Evolutionary conservation across 1,140 invertebrate genomes (phyloP), one percentile per base, ranked within the genome.

Genomic region (Drosophila littoralis): DNA sequence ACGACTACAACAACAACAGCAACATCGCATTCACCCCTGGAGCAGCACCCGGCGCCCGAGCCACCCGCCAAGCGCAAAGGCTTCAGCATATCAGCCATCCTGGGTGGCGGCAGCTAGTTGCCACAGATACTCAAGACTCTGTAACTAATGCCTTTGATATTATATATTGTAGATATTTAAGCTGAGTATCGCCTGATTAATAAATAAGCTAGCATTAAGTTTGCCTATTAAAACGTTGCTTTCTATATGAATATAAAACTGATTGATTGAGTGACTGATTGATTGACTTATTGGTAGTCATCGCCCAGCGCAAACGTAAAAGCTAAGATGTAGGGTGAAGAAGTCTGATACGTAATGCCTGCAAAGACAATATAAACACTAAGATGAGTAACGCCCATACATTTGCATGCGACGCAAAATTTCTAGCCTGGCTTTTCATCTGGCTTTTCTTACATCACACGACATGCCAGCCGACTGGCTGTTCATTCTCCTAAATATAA

Each of bases 1-100:
- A 50, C 78, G 7, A 52, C 73, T 43, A 28, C 59, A 28, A 35
- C 58, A 71, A 60, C 82, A 40, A 61, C 63, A 65, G 12, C 55
- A 63, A n/a, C 55, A 36, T 10, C 48, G 46, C 80, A 66, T 0
- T 70, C 60, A 6, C 42, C 32, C 1, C 50, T 35, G 12, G 28
- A 15, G 2, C 55, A 58, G 6, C 33, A 22, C 2, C 57, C 32
- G 28, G 46, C 32, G 38, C 36, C 36, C 15, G 60, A 72, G 50
- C 54, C 55, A 17, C 58, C 72, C 50, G 46, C 40, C 12, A 88
- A 75, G 55, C 82, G 79, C 51, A 92, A 90, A 66, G 82, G 89
- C 9, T 92, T 92, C 46, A 92, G 84, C 45, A 92, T 92, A 58
- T 92, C 91, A 8, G 91, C 91, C 52, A 92, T 92, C 15, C 74